Percentiles rank a stretch among this genome's conserved stretches.
These are phyloP conservation scores for Otolemur garnettii DNA, from an alignment of 2,113 vertebrate genomes.

Conservation along the genomic window DNA sequence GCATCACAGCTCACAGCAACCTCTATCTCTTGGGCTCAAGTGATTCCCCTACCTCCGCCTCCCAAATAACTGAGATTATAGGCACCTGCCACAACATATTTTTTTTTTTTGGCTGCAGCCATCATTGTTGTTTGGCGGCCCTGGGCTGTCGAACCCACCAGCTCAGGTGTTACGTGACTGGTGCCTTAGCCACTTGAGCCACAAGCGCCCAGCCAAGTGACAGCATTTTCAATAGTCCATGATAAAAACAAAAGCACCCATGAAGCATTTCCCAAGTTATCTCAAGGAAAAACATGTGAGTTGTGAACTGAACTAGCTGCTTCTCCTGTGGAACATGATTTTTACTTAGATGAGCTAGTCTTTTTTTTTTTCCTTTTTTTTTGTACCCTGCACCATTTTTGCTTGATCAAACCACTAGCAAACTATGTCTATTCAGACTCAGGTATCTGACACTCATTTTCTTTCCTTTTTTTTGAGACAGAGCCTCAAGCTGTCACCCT, in stretches of 20 bases:
- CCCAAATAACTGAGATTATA: no score
- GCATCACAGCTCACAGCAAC: no score
- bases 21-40: no score
- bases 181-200: no score
- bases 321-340: not conserved
- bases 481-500: no score
- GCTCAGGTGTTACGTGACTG: no score
- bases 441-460: not conserved
- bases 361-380: not conserved
- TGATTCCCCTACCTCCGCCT: no score
- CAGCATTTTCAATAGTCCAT: not conserved
- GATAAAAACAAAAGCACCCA: slow-evolving; percentile 4
- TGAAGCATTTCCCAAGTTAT: not conserved
- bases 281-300: not conserved
- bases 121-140: no score
- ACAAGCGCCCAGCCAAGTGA: not conserved
- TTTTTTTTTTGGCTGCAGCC: no score
- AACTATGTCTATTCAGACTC: not conserved
- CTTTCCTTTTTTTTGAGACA: not conserved
- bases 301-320: not conserved
- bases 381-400: not conserved
- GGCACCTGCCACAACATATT: no score
- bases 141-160: no score
- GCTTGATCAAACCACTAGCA: not conserved
- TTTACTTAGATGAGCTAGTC: not conserved